Conservation (phyloP, 2,797 vertebrate genomes). For the Botia almorhae region DNA sequence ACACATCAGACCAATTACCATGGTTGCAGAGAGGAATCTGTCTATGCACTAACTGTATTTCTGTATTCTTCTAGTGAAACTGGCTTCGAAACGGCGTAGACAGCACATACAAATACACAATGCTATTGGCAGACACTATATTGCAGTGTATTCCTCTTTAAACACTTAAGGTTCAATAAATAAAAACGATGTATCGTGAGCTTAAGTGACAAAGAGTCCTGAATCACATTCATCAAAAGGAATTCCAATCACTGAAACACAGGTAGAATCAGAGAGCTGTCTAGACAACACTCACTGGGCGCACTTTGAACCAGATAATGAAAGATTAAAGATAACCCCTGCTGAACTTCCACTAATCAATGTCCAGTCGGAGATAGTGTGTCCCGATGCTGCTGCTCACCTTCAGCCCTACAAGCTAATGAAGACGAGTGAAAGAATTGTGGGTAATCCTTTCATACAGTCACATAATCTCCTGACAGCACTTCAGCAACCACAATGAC, state of each 20-base stretch:
- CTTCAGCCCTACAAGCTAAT: background rate
- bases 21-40: constrained; percentile 16
- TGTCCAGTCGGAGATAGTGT: constrained; percentile 11
- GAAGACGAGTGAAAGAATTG: background rate
- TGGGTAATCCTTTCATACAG: constrained; percentile 38
- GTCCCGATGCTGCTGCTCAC: background rate
- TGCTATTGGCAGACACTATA: background rate
- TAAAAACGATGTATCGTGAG: constrained; percentile 3
- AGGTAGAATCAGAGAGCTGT: constrained; percentile 6
- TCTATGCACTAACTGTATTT: background rate
- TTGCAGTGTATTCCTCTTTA: background rate
- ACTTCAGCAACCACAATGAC: constrained; percentile 18
- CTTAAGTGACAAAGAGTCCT: constrained; percentile 16
- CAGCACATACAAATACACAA: background rate
- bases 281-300: background rate
- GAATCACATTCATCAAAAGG: background rate
- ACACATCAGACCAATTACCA: constrained; percentile 39
- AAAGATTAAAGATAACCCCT: constrained; percentile 35
- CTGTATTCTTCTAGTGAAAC: background rate
- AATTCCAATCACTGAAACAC: constrained; percentile 14
- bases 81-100: background rate
- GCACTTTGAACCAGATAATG: constrained; percentile 21
- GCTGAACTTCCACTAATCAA: constrained; percentile 17
- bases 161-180: constrained; percentile 1
- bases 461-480: constrained; percentile 19